phyloP scores from a whole-genome alignment of 2,113 vertebrate species.

The Promerops cafer region DNA sequence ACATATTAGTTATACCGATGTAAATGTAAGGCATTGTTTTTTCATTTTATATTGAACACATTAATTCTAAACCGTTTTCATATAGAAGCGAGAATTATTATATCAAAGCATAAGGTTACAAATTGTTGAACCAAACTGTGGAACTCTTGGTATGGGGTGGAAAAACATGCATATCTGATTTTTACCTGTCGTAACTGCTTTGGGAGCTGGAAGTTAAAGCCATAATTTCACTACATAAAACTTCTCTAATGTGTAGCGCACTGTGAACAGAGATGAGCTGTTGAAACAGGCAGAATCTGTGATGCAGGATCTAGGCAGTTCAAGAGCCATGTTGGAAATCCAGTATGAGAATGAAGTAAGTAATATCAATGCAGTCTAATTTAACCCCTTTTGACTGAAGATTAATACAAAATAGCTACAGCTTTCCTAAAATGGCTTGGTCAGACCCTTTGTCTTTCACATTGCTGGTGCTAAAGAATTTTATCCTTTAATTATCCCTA shows the following conservation, averaged over 20 bases:
- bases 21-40: neutral
- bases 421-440: neutral
- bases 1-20: neutral
- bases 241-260: constrained; percentile 78
- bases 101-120: neutral
- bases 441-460: neutral
- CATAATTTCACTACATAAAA: constrained; percentile 27
- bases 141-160: neutral
- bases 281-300: constrained; percentile 98
- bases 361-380: neutral
- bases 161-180: neutral
- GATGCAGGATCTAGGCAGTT: constrained; percentile 98
- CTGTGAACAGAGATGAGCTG: constrained; percentile 97
- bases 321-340: constrained; percentile 98
- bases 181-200: constrained; percentile 17
- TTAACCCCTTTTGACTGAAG: neutral
- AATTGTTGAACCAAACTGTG: neutral
- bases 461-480: neutral
- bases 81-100: neutral
- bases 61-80: neutral
- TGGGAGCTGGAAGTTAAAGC: neutral
- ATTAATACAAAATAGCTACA: neutral
- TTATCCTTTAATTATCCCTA: neutral
- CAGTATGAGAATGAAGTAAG: constrained; percentile 99
- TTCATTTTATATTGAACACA: neutral